Evolutionary conservation across 2,888 invertebrate species (phyloP).

Genomic region (Tribolium freemani): DNA sequence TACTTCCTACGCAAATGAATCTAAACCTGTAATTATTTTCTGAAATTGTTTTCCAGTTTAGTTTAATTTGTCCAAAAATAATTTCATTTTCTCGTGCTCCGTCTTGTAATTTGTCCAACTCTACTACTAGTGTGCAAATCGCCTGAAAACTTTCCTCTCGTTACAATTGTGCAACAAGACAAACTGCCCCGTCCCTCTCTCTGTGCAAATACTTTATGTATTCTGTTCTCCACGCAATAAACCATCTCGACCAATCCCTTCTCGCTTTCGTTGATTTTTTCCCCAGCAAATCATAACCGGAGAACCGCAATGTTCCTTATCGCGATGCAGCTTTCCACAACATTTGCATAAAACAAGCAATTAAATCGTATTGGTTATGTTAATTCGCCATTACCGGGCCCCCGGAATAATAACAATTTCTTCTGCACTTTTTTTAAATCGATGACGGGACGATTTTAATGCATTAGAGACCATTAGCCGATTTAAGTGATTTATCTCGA

Average conservation of each 20-base stretch:
- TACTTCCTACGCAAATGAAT: no score
- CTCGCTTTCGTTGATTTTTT: conserved; percentile 18
- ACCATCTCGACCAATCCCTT: conserved; percentile 26
- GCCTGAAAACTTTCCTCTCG: conserved; percentile 16
- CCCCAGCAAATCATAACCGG: conserved; percentile 18
- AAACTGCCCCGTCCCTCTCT: conserved; percentile 5
- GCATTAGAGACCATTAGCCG: conserved; percentile 3
- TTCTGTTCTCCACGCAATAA: conserved; percentile 26
- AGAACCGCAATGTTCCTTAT: conserved; percentile 10
- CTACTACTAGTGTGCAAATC: background rate
- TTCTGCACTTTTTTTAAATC: conserved; percentile 5
- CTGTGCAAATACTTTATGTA: conserved; percentile 24
- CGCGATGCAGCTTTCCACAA: conserved; percentile 30
- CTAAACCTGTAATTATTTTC: no score
- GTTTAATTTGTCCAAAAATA: background rate
- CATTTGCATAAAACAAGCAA: conserved; percentile 34
- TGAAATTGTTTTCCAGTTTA: no score
- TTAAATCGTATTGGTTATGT: conserved; percentile 32
- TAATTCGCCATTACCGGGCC: conserved; percentile 17
- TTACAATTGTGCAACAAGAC: conserved; percentile 27
- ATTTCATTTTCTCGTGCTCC: background rate
- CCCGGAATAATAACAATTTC: conserved; percentile 18
- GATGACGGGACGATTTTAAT: background rate
- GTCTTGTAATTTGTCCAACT: no score
- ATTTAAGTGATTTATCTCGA: conserved; percentile 29